Evolutionary conservation across 2,797 vertebrate genomes (phyloP).

Genomic region (Neopelma chrysocephalum): DNA sequence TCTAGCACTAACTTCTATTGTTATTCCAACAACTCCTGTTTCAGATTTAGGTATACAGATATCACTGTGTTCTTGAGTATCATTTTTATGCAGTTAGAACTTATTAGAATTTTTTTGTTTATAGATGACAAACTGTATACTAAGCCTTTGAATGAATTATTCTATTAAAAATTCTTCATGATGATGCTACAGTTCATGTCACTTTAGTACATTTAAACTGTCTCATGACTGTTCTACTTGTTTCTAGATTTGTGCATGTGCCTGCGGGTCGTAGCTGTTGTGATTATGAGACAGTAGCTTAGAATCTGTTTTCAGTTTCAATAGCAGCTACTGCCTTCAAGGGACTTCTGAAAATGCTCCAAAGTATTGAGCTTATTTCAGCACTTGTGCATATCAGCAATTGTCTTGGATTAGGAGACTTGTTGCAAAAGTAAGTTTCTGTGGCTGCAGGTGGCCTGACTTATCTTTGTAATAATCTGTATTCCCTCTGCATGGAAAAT

Average conservation of each 20-base stretch:
- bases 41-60: background rate
- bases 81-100: background rate
- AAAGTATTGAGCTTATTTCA: background rate
- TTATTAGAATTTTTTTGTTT: background rate
- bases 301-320: background rate
- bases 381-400: background rate
- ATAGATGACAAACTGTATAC: background rate
- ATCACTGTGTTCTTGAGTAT: background rate
- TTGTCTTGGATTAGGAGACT: background rate
- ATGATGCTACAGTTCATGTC: background rate
- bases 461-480: background rate
- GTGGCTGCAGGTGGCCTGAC: background rate
- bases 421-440: rapidly evolving
- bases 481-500: background rate
- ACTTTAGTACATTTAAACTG: background rate
- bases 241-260: background rate
- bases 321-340: background rate
- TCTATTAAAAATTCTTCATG: background rate
- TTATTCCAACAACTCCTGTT: background rate
- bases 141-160: background rate
- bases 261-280: background rate
- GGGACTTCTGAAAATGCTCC: background rate
- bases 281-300: background rate
- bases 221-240: background rate
- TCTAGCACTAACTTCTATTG: background rate